phyloP scores from a whole-genome alignment of 2,797 vertebrate species.

The Falco berigora region DNA sequence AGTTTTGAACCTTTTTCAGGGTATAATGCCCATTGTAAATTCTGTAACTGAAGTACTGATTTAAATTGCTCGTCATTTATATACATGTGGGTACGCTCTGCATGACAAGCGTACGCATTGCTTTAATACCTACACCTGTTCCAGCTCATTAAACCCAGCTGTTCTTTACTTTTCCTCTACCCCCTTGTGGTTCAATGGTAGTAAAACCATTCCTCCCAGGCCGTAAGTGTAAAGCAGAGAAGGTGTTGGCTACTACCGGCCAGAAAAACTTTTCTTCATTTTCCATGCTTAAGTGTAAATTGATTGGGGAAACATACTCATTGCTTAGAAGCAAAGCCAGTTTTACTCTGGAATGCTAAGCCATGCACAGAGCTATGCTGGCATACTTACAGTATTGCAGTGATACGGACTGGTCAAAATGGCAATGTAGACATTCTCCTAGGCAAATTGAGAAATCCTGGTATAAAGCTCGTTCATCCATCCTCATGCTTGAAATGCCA shows the following conservation, averaged over 20 bases:
- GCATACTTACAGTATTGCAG: not conserved
- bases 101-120: not conserved
- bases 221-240: not conserved
- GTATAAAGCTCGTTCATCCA: not conserved
- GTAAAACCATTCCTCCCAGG: not conserved
- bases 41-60: not conserved
- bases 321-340: not conserved
- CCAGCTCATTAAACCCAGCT: slow-evolving; percentile 42
- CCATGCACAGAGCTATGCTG: not conserved
- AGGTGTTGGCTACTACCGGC: not conserved
- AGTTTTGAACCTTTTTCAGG: not conserved
- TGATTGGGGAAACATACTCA: not conserved
- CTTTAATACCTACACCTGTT: slow-evolving; percentile 17
- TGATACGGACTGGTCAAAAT: not conserved
- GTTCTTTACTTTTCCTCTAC: not conserved
- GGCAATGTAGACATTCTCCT: not conserved
- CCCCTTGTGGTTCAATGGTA: not conserved
- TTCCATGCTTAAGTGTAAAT: not conserved
- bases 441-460: not conserved
- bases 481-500: not conserved
- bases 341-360: not conserved
- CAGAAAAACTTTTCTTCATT: not conserved
- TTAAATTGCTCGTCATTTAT: not conserved
- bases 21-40: not conserved
- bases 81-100: not conserved